Conservation (phyloP, 2,888 invertebrate species). For the Limnephilus lunatus region DNA sequence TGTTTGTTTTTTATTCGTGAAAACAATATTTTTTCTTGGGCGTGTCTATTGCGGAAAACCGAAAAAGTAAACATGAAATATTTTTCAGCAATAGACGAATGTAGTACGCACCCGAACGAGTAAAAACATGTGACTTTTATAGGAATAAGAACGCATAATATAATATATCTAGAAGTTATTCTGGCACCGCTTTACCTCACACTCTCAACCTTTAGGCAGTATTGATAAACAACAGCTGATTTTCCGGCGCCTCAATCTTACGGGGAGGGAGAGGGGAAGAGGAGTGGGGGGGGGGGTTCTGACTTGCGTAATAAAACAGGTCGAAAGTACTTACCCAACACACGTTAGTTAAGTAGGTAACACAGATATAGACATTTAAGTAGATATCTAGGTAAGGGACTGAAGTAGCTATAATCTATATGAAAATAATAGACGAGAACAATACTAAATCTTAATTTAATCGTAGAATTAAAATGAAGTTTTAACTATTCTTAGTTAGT, state of each 20-base stretch:
- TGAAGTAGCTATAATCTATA: neutral
- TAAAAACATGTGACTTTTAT: neutral
- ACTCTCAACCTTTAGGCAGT: neutral
- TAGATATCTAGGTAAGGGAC: neutral
- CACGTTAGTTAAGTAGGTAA: neutral
- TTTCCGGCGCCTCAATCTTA: neutral
- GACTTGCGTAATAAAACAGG: neutral
- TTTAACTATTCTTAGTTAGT: neutral
- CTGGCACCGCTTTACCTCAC: neutral
- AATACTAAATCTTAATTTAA: neutral
- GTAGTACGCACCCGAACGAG: neutral
- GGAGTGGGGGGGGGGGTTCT: neutral
- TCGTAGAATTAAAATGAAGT: neutral
- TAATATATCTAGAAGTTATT: neutral
- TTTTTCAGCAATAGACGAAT: neutral
- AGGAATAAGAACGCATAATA: neutral
- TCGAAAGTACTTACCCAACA: neutral
- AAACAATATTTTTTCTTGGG: neutral
- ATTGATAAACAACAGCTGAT: constrained; percentile 2
- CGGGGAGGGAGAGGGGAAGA: neutral
- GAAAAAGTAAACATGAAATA: neutral
- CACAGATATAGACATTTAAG: neutral
- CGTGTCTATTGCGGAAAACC: neutral
- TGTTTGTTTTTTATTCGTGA: neutral
- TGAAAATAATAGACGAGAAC: neutral